Base-by-base conservation (phyloP, 1,140 invertebrate species). In the Lineus longissimus region DNA sequence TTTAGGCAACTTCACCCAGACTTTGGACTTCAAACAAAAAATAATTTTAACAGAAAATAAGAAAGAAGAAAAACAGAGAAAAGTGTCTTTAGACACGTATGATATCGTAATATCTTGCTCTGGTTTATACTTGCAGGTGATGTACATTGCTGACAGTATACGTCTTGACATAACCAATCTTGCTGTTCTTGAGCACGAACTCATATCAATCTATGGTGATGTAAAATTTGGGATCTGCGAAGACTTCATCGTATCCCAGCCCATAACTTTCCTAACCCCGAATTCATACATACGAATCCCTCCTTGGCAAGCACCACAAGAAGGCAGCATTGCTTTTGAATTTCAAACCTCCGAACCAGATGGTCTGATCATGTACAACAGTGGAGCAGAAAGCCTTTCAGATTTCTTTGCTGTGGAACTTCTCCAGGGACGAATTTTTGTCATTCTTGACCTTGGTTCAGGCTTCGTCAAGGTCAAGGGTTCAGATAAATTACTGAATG, bases 391-490 rank as follows among this genome's bases (percentile, higher is more conserved):
- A 4, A 64, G 78, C 1, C 83, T 93, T 88, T 86, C 88, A 54
- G 93, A 97, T 78, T 86, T 95, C 51, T 94, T 98, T 76, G 94
- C 94, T 11, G 88, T 98, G 67, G 95, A 98, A 81, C 85, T 98
- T 64, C 86, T 97, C 41, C 92, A 93, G 66, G 94, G 95, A 0
- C 91, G 97, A 75, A 87, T 98, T 55, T 96, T 93, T 78, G 86
- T 97, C 17, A 90, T 97, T 67, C 82, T 95, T 59, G 92, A 97
- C 78, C 83, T 97, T 19, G 95, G 95, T 0, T 93, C 92, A n/a
- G 95, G 94, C 0, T 56, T 90, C 0, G 86, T 92, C 0, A 90
- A 93, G 73, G 88, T 95, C 1, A 76, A 81, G 70, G 79, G 76
- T 19, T 69, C 67, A 27, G 61, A 64, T 15, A 45, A 61, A 22